Base-by-base conservation (phyloP, 2,888 invertebrate genomes). In the Ennomos fuscantarius region DNA sequence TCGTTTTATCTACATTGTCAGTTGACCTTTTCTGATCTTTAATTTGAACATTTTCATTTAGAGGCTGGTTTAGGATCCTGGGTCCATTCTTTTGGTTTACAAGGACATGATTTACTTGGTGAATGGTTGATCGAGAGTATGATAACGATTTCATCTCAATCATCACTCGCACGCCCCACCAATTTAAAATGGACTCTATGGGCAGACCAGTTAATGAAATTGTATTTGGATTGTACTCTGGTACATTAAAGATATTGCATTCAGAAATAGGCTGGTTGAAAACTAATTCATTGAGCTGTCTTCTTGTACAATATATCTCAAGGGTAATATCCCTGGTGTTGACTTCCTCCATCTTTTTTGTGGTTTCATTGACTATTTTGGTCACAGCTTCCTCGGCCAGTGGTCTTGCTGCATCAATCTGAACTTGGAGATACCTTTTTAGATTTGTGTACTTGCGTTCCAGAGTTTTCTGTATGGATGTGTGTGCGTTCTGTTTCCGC, bases 361-460 rank as follows among this genome's bases (percentile, higher is more conserved):
- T 13, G 8, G 55, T 42, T 8, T 66, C 46, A 12, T 66, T 61
- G 0, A 73, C 9, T 2, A 65, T 67, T 6, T 72, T 45, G 8
- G 0, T 55, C 0, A 81, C 66, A 0, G 76, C 70, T 0, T 76
- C 63, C 11, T 75, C 66, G 0, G 82, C 78, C 0, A 75, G 36
- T 0, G 74, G 76, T 39, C 72, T 71, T 0, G 81, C 73, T 0
- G 63, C 64, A 8, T 79, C 72, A 0, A 90, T 49, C 59, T 81
- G 81, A 0, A 58, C 59, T 1, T 66, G 66, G 12, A 90, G 67
- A 65, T 86, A 86, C 1, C 69, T 54, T 44, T 82, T 89, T 0
- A 90, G 64, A 32, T 74, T 71, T 0, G 66, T 54, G 54, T 88
- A 87, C 52, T 86, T 82, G 0, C 50, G 63, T 32, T 82, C 66